These are phyloP conservation scores for Leuciscus waleckii DNA, from an alignment of 2,797 vertebrate genomes.

Conservation along the genomic window DNA sequence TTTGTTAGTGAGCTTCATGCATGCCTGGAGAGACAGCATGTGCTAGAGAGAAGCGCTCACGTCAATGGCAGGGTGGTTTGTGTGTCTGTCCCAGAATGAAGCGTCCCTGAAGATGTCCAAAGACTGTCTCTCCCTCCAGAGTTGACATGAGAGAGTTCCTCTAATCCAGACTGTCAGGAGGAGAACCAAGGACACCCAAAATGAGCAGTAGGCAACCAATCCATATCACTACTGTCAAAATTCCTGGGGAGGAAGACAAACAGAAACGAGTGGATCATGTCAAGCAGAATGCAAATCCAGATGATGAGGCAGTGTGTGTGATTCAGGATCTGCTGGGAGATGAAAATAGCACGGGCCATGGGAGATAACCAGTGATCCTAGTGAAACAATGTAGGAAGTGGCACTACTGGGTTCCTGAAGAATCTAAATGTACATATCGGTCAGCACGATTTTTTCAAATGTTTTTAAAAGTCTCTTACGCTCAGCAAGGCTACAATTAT, in stretches of 20 bases:
- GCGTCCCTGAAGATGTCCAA: slow-evolving; percentile 39
- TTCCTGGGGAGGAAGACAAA: slow-evolving; percentile 12
- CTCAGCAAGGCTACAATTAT: neutral
- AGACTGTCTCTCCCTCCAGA: slow-evolving; percentile 32
- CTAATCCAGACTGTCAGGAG: slow-evolving; percentile 36
- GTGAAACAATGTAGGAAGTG: neutral
- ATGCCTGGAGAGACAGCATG: slow-evolving; percentile 5
- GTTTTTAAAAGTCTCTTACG: neutral
- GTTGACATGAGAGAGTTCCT: slow-evolving; percentile 42
- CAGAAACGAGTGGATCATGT: slow-evolving; percentile 32
- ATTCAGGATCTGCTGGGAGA: slow-evolving; percentile 2
- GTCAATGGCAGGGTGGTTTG: slow-evolving; percentile 24
- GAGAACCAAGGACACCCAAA: slow-evolving; percentile 48
- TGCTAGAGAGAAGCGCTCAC: neutral
- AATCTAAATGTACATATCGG: neutral
- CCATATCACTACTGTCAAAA: slow-evolving; percentile 25
- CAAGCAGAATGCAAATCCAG: slow-evolving; percentile 29
- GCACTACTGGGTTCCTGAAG: neutral
- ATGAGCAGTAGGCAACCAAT: neutral
- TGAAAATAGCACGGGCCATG: neutral
- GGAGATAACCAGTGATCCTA: neutral
- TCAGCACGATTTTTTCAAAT: neutral
- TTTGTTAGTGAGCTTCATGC: slow-evolving; percentile 22
- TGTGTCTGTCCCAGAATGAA: slow-evolving; percentile 30
- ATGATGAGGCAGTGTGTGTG: neutral